Percentiles rank a stretch among this genome's conserved stretches.
Evolutionary conservation across 1,140 invertebrate species (phyloP).

Genomic region (Pomacea maculata): DNA sequence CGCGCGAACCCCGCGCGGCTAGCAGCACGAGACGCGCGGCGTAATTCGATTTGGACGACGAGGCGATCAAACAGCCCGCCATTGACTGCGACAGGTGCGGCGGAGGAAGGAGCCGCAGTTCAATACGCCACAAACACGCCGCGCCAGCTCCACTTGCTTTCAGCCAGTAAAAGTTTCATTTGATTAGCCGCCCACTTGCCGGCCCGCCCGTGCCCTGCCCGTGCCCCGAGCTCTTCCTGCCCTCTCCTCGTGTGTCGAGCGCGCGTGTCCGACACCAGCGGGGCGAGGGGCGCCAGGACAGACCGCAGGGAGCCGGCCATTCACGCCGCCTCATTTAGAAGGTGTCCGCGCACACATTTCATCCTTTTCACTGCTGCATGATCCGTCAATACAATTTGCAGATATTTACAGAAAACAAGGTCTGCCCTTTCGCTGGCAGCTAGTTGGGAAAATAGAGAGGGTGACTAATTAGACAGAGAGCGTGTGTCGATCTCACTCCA

Average conservation of each 20-base stretch:
- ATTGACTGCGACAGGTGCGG: slow-evolving; percentile 13
- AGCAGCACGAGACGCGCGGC: background rate
- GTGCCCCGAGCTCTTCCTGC: background rate
- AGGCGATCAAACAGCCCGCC: background rate
- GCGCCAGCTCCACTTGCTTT: background rate
- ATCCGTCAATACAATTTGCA: slow-evolving; percentile 28
- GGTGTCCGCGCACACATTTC: slow-evolving; percentile 17
- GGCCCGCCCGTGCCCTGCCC: background rate
- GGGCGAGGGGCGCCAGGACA: background rate
- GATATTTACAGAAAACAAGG: slow-evolving; percentile 26
- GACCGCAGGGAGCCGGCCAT: background rate
- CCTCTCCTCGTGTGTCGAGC: slow-evolving; percentile 13
- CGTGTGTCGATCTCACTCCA: no score
- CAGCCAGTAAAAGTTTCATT: slow-evolving; percentile 10
- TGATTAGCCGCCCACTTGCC: background rate
- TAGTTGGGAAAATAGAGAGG: slow-evolving; percentile 9
- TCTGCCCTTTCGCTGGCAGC: slow-evolving; percentile 19
- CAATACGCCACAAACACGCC: slow-evolving; percentile 5
- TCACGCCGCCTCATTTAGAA: slow-evolving; percentile 3
- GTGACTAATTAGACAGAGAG: slow-evolving; percentile 22
- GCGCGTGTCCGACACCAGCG: slow-evolving; percentile 6
- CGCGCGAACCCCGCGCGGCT: background rate
- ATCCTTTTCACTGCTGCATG: slow-evolving; percentile 14
- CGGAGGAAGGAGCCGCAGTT: background rate
- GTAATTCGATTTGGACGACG: slow-evolving; percentile 4